Base-by-base conservation (phyloP, 2,113 vertebrate genomes). In the Notechis scutatus region DNA sequence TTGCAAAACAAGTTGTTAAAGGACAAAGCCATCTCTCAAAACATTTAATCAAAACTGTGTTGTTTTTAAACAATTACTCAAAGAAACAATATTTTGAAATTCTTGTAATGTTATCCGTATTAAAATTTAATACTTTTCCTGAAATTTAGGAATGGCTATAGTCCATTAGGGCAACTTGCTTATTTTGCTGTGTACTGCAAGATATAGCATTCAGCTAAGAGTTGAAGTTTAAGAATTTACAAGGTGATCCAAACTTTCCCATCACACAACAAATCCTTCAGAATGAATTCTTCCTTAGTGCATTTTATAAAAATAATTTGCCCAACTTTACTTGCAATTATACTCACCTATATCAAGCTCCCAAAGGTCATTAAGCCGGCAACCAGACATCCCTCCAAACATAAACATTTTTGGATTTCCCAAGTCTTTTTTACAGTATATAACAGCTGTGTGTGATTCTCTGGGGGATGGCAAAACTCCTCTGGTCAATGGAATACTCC, bases 341-440 rank as follows among this genome's bases (percentile, higher is more conserved):
- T 93, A 94, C 96, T 98, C 96, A 99, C 99, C 98, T 87, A 99
- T 97, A 91, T 99, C 98, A 91, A 99, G 98, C 93, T 99, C 98
- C 99, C 99, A 99, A 89, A 99, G 97, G 96, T 99, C 99, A 55
- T 98, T 97, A 57, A 99, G 97, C 56, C 99, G 98, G 94, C 97
- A 95, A 90, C 99, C 99, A 93, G 98, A 98, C 99, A 99, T 99
- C 92, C 99, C 99, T 92, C 99, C 99, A 95, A 99, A 99, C 96
- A 99, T 95, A 96, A 98, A 99, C 93, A 99, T 98, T 96, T 98
- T 99, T 15, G 98, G 98, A 91, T 97, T 98, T 92, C 98, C 96
- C 90, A 96, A 95, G 92, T 97, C 98, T 87, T 97, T 98, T 91
- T 97, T 98, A 94, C 97, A 96, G 95, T 98, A 98, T 47, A 98